Base-by-base conservation (phyloP, 2,113 vertebrate genomes). In the Dromaius novaehollandiae region DNA sequence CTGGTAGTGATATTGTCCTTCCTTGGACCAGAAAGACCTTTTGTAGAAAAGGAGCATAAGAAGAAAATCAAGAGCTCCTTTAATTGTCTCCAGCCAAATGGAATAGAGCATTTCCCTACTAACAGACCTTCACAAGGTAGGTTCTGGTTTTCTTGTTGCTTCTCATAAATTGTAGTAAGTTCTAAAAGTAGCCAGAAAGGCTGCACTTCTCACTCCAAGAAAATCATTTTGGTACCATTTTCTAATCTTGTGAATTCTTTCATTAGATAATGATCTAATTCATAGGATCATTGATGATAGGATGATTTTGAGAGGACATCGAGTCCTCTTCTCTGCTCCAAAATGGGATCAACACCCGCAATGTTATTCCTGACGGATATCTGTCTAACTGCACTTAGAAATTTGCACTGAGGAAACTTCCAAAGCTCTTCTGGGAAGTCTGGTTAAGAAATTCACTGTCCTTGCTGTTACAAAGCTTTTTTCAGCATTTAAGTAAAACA, bases 51-150 rank as follows among this genome's bases (percentile, higher is more conserved):
- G 61, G 38, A 96, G 63, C 74, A 95, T 85, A 48, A 97, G 90
- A 95, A 86, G 70, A 94, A 98, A 98, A 95, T 86, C 82, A 96
- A 96, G 86, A 96, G 60, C 14, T 94, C 75, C 73, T 96, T 94
- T 94, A 88, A 89, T 74, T 95, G 38, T 89, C 58, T 94, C 42
- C 83, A 94, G 65, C 48, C 75, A 95, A 93, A 92, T 40, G 36
- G 74, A 96, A 88, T 13, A 92, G 66, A 88, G 3, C 4, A 86
- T 3, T 70, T 84, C 86, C 78, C n/a, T 82, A 65, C 60, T 19
- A 91, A 25, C 5, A 53, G 63, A 77, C 25, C 60, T 94, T 56
- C 13, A 38, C 71, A 70, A 87, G 2, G 10, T 25, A 40, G n/a
- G 2, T 13, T 25, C 48, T 75, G 16, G 13, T 85, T 82, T 93